Base-by-base conservation (phyloP, 2,888 invertebrate genomes). In the Altica lythri region DNA sequence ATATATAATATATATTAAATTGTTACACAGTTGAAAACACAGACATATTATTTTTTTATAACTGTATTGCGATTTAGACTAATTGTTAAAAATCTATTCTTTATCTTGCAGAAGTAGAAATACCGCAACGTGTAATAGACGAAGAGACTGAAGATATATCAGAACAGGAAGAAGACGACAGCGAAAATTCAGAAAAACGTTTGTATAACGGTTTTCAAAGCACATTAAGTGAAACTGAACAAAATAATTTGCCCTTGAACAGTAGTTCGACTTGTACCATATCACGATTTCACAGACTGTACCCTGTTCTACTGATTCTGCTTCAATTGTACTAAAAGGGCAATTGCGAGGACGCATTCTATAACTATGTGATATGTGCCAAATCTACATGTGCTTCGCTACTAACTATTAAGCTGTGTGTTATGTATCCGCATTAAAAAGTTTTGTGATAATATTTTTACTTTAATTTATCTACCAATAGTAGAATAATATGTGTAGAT, bases 191-290 rank as follows among this genome's bases (percentile, higher is more conserved):
- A 32, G 72, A 74, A 56, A 73, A 72, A 61, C 69, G 71, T 32
- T 60, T 72, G 13, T 70, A 74, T 63, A 75, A 85, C 64, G 83
- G 85, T 52, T 84, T 83, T 66, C 86, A 86, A 68, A 85, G 86
- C 35, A 82, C 86, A 1, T 77, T 86, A 25, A 79, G 85, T 58
- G 86, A 86, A 76, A 80, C 83, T 47, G 76, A 83, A 61, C 69
- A 70, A 40, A 68, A 60, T 50, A 67, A 62, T 56, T 38, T 68
- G 44, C 61, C 67, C 18, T 57, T 66, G 34, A 69, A 68, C 51
- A 50, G 63, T 45, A 68, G 66, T 59, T 63, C 62, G 34, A 60
- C 61, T n/a, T 61, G 55, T 48, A 55, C 63, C 18, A 38, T 57
- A 18, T 44, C 55, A 48, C 42, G 29, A 51, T 48, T 59, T 12